Base-by-base conservation (phyloP, 2,797 vertebrate genomes). In the Phaenicophaeus curvirostris region DNA sequence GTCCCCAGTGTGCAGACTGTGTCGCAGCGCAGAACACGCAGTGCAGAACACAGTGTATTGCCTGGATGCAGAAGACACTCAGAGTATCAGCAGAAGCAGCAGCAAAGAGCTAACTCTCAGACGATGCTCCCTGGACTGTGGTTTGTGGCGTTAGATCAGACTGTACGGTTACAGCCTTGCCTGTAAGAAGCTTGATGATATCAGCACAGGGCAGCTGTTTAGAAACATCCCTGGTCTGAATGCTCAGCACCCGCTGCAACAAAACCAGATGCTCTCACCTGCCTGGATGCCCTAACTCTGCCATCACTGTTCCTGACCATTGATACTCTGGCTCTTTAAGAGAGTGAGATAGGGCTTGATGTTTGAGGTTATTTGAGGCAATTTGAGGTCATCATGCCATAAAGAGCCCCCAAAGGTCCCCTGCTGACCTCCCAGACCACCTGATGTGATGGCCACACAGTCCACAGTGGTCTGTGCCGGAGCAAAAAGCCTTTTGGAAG, bases 271-370 rank as follows among this genome's bases (percentile, higher is more conserved):
- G 31, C 17, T 46, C 65, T 63, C 73, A 46, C 63, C 58, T 28
- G 19, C 11, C 75, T 30, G n/a, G 41, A 7, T 2, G 0, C 15
- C 27, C 31, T 5, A 12, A 1, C 9, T 23, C 69, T 3, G 1
- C 2, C 19, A 8, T 5, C 11, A 0, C 0, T 6, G 19, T 2
- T 61, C 48, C 79, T 63, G 37, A 50, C 33, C 0, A 0, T 9
- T 37, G 8, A 2, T 9, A 13, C 4, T 14, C 31, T 1, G 15
- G 15, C 8, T 75, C 30, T 75, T 13, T 11, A 31, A 25, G 39
- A 51, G 21, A 41, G 7, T 0, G 15, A 30, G 28, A 20, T 9
- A 6, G 9, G 31, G 44, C 30, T 80, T 5, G 14, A 19, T 51
- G 39, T 46, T 48, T 46, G 46, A 46, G 46, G 46, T 46, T 21